These are phyloP conservation scores for Gasterosteus aculeatus DNA, from an alignment of 2,113 vertebrate genomes.

Conservation along the genomic window DNA sequence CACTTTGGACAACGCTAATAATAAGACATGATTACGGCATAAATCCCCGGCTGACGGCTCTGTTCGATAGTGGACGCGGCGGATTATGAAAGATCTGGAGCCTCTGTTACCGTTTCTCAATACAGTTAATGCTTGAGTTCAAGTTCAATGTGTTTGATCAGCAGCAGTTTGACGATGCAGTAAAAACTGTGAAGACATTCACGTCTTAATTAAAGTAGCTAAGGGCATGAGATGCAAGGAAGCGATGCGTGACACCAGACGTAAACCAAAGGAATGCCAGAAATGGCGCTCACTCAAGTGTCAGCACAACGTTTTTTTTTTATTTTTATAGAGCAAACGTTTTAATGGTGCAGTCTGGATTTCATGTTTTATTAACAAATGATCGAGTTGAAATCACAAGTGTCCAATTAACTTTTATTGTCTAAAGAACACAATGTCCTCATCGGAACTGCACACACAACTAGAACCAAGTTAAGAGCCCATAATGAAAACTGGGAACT, in stretches of 20 bases:
- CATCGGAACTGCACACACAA: neutral
- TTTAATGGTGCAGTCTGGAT: neutral
- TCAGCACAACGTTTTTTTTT: neutral
- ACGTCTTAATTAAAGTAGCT: neutral
- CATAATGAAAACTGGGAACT: neutral
- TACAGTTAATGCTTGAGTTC: conserved; percentile 4
- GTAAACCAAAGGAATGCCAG: neutral
- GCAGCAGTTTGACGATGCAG: neutral
- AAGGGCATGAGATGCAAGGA: neutral
- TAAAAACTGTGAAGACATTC: conserved; percentile 1
- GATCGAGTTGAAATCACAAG: neutral
- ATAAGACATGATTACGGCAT: conserved; percentile 71
- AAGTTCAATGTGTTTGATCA: conserved; percentile 7
- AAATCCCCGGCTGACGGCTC: conserved; percentile 62
- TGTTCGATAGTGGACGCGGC: conserved; percentile 38
- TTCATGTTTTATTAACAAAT: conserved; percentile 2
- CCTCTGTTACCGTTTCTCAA: neutral
- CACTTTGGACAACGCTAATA: conserved; percentile 64
- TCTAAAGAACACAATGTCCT: neutral
- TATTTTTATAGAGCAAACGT: neutral
- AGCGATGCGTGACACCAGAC: neutral
- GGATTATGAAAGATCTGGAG: conserved; percentile 12
- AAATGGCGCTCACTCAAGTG: neutral
- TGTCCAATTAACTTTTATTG: neutral
- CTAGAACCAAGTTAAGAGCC: neutral